Conservation (phyloP, 2,797 vertebrate genomes). For the Sebastes kiyomatsui region DNA sequence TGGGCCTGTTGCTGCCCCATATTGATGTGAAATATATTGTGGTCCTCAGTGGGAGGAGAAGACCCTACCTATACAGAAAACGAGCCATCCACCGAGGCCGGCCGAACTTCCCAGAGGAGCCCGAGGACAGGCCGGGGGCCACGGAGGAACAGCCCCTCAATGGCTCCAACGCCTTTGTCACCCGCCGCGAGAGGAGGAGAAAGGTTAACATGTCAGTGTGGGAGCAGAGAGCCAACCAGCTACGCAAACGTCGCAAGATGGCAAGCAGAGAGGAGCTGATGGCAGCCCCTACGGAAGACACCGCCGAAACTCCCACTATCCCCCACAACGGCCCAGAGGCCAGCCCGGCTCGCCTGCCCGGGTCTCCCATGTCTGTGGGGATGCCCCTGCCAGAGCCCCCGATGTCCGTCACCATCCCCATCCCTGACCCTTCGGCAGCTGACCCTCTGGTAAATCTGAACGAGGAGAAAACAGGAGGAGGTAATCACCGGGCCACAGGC, state of each 20-base stretch:
- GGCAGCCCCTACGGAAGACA: constrained; percentile 80
- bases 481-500: constrained; percentile 75
- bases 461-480: constrained; percentile 69
- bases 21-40: constrained; percentile 53
- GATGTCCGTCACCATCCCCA: constrained; percentile 80
- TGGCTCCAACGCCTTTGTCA: constrained; percentile 69
- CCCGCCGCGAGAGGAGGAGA: constrained; percentile 90
- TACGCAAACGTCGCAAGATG: constrained; percentile 94
- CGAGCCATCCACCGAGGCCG: constrained; percentile 85
- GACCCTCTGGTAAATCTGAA: constrained; percentile 71
- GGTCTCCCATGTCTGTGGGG: constrained; percentile 82
- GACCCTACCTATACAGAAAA: constrained; percentile 87
- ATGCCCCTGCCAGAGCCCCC: constrained; percentile 80
- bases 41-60: constrained; percentile 82
- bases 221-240: constrained; percentile 97
- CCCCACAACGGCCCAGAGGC: constrained; percentile 64
- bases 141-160: constrained; percentile 77
- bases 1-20: background rate
- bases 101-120: constrained; percentile 77
- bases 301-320: constrained; percentile 73
- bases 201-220: constrained; percentile 97
- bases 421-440: constrained; percentile 73
- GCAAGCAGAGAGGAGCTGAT: constrained; percentile 94
- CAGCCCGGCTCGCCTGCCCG: constrained; percentile 79
- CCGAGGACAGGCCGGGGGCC: constrained; percentile 35